Evolutionary conservation across 2,888 invertebrate species (phyloP).

Genomic region (Melanotus villosus): DNA sequence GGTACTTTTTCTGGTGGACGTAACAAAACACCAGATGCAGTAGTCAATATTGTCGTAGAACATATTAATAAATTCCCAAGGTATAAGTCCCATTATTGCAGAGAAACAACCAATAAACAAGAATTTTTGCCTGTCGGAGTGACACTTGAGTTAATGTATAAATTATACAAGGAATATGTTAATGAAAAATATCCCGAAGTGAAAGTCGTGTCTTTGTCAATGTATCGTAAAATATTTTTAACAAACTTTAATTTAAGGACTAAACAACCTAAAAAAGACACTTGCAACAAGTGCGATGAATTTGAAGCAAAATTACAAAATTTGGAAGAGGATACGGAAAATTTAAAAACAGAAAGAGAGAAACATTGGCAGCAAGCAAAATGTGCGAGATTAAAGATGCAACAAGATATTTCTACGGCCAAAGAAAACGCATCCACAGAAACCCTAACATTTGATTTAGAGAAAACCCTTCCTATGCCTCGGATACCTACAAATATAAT

Average conservation of each 20-base stretch:
- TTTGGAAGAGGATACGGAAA: background rate
- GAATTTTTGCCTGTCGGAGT: background rate
- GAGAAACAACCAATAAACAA: slow-evolving; percentile 1
- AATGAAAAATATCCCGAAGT: background rate
- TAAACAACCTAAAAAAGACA: slow-evolving; percentile 24
- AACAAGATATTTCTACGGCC: slow-evolving; percentile 34
- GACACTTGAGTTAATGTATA: background rate
- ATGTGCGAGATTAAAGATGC: slow-evolving; percentile 33
- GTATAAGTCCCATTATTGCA: slow-evolving; percentile 28
- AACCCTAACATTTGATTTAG: slow-evolving; percentile 50
- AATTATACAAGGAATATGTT: background rate
- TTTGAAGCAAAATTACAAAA: slow-evolving; percentile 12
- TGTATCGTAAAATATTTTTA: slow-evolving; percentile 19
- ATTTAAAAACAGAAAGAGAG: background rate
- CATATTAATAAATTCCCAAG: slow-evolving; percentile 13
- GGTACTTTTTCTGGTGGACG: background rate
- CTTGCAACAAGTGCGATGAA: slow-evolving; percentile 21
- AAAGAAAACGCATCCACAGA: slow-evolving; percentile 19
- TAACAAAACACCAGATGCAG: background rate
- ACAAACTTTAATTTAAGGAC: slow-evolving; percentile 9
- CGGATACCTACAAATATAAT: slow-evolving; percentile 52
- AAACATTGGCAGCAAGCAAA: slow-evolving; percentile 13
- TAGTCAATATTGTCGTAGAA: background rate
- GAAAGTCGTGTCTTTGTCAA: background rate
- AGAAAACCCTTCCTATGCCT: slow-evolving; percentile 54